Evolutionary conservation across 2,888 invertebrate species (phyloP).

Genomic region (Volucella bombylans): DNA sequence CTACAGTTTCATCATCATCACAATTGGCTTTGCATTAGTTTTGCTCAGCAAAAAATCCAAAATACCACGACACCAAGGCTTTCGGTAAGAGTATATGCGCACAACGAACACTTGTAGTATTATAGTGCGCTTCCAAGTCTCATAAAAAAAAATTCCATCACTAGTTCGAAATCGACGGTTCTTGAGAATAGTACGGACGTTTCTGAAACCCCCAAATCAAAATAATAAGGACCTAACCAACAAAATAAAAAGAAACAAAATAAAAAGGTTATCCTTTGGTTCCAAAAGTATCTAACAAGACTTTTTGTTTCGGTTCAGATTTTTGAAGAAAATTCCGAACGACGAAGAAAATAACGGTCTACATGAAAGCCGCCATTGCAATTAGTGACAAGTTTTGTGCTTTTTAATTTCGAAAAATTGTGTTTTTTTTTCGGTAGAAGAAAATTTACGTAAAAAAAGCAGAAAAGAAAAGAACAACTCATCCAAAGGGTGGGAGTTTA

Average conservation of each 20-base stretch:
- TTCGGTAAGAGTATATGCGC: constrained; percentile 38
- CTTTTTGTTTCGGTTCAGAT: not conserved
- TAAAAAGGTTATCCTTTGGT: constrained; percentile 19
- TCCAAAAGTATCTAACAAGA: not conserved
- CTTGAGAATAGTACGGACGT: constrained; percentile 61
- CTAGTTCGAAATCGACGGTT: constrained; percentile 72
- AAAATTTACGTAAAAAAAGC: constrained; percentile 5
- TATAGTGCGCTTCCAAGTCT: constrained; percentile 61
- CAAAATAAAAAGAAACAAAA: not conserved
- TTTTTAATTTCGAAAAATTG: constrained; percentile 12
- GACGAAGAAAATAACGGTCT: constrained; percentile 21
- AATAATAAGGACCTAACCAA: constrained; percentile 16
- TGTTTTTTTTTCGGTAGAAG: not conserved
- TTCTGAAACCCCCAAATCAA: constrained; percentile 10
- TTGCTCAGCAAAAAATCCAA: not conserved
- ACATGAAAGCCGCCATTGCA: not conserved
- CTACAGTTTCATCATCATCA: constrained; percentile 33
- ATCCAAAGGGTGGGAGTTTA: too few relatives aligned
- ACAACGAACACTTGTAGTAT: constrained; percentile 32
- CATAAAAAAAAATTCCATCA: constrained; percentile 71
- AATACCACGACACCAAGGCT: constrained; percentile 48
- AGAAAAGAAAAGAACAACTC: not conserved
- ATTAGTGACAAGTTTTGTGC: constrained; percentile 27
- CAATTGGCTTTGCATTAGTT: constrained; percentile 37
- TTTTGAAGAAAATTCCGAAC: not conserved